A percentile compares a stretch with the other conserved stretches of the same genome.
These are phyloP conservation scores for Nomada goodeniana DNA, from an alignment of 2,888 invertebrate species.

Conservation along the genomic window DNA sequence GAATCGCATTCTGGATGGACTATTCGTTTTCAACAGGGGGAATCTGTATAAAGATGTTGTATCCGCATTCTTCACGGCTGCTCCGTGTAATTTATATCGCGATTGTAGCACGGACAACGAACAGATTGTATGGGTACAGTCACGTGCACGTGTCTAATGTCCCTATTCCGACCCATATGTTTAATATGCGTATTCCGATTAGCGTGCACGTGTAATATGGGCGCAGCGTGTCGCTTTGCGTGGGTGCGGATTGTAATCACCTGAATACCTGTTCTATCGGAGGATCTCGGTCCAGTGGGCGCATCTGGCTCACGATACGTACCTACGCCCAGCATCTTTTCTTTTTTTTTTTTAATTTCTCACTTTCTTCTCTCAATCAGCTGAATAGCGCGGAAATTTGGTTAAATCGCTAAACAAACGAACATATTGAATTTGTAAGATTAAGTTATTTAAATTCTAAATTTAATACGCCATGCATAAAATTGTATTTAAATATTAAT, in stretches of 20 bases:
- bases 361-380: neutral
- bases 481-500: no score
- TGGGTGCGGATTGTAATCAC: slow-evolving; percentile 74
- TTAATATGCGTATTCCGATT: slow-evolving; percentile 67
- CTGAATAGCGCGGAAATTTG: no score
- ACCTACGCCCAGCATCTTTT: neutral
- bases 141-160: slow-evolving; percentile 70
- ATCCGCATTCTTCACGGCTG: slow-evolving; percentile 65
- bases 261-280: slow-evolving; percentile 65
- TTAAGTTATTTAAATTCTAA: no score
- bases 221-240: slow-evolving; percentile 61
- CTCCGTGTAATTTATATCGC: slow-evolving; percentile 62
- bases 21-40: slow-evolving; percentile 7
- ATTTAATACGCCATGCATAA: no score
- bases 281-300: slow-evolving; percentile 55
- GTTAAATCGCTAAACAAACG: no score
- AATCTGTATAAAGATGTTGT: slow-evolving; percentile 62
- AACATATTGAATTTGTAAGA: no score
- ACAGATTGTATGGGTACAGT: slow-evolving; percentile 39
- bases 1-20: slow-evolving; percentile 44
- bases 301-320: slow-evolving; percentile 47
- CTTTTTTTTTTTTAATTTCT: neutral
- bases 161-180: slow-evolving; percentile 61
- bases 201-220: slow-evolving; percentile 67
- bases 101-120: slow-evolving; percentile 55